Percentiles rank a stretch among this genome's conserved stretches.
These are phyloP conservation scores for Neoarius graeffei DNA, from an alignment of 2,113 vertebrate species.

Conservation along the genomic window DNA sequence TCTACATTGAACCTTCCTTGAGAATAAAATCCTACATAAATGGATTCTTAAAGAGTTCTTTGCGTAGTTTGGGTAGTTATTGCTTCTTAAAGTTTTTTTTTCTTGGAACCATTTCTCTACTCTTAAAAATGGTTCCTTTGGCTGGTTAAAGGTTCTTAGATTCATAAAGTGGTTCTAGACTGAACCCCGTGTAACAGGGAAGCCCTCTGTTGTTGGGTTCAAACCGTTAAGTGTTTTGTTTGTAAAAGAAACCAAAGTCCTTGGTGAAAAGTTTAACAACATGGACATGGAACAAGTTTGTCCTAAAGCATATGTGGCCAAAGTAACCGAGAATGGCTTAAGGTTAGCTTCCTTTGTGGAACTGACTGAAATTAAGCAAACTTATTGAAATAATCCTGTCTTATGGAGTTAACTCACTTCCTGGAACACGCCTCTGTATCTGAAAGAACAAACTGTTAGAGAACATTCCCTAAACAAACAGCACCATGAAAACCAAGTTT, in stretches of 20 bases:
- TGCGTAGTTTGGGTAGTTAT: not conserved
- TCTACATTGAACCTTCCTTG: not conserved
- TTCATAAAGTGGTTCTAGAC: not conserved
- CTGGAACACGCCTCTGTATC: not conserved
- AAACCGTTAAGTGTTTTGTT: not conserved
- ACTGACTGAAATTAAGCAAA: not conserved
- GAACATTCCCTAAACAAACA: not conserved
- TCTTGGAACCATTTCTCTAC: not conserved
- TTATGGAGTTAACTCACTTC: not conserved
- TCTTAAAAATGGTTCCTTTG: not conserved
- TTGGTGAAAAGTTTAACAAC: not conserved
- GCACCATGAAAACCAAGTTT: not conserved
- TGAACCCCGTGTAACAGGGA: not conserved
- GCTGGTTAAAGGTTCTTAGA: not conserved
- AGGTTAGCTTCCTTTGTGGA: not conserved
- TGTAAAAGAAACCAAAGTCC: too few species aligned
- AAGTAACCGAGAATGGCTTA: not conserved
- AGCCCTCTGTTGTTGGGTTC: not conserved
- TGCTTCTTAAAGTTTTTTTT: not conserved
- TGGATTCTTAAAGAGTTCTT: not conserved
- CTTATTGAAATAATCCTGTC: not conserved
- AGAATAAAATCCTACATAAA: not conserved
- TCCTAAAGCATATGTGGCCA: not conserved
- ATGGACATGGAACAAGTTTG: not conserved
- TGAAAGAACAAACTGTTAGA: not conserved